Evolutionary conservation across 2,113 vertebrate genomes (phyloP), one percentile per base, ranked within the genome.

Genomic region (Acanthochromis polyacanthus): DNA sequence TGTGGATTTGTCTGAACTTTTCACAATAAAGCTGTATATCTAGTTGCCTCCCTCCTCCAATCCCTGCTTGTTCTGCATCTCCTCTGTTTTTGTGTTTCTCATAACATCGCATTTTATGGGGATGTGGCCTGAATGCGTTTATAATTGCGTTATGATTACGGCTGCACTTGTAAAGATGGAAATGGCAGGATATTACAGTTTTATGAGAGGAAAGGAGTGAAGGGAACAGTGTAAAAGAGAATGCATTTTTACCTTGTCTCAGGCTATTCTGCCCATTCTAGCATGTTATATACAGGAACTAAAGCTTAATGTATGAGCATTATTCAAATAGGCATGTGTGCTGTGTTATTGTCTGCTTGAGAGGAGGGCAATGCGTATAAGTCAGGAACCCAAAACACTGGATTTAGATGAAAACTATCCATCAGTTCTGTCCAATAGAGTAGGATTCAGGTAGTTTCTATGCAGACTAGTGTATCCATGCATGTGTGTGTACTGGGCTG

Each of bases 121-220:
- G 43, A 78, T 66, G 56, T 17, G 82, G 77, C 19, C 68, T 64
- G 59, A 85, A 81, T 87, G 63, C 30, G 28, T 70, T 92, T 91
- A 90, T 90, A 91, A 92, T 91, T 89, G 77, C 81, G 81, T 77
- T 60, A 81, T 90, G 69, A 90, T 83, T 81, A 79, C 80, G 45
- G 81, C 77, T 25, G 76, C 80, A 53, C 71, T 80, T 81, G 74
- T 80, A 77, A 83, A 72, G 60, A 78, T 53, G 53, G 40, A 83
- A 81, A 78, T 81, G 45, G 19, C 38, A 12, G 7, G 57, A 77
- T 59, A 75, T 80, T 65, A 40, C 32, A 64, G 73, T 71, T 84
- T 87, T 81, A 78, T 69, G 43, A 71, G 70, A 23, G 5, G 0
- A 20, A 58, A 17, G 17, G 28, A 78, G 63, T 25, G 53, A 36